Evolutionary conservation across 2,797 vertebrate species (phyloP).

Genomic region (Ptychadena robeensis): DNA sequence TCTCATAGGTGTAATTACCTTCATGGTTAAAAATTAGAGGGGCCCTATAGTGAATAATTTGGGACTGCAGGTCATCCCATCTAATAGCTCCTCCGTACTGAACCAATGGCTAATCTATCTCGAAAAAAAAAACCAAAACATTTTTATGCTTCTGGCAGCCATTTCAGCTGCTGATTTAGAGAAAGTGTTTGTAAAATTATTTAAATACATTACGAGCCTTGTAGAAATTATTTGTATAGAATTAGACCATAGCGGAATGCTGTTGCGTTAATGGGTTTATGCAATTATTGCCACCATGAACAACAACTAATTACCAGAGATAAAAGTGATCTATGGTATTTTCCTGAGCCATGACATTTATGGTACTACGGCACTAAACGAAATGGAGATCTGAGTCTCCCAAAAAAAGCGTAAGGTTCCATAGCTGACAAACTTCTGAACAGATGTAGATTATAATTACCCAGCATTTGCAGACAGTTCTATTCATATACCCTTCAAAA

Average conservation of each 20-base stretch:
- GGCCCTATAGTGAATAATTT: too few relatives aligned
- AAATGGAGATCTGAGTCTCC: background rate
- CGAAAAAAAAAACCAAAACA: background rate
- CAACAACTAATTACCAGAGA: conserved; percentile 5
- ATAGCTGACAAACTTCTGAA: background rate
- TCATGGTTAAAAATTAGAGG: too few relatives aligned
- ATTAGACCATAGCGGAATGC: background rate
- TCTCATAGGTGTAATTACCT: too few relatives aligned
- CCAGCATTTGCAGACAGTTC: background rate
- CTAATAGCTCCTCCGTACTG: background rate
- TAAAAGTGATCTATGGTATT: background rate
- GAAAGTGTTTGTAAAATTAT: background rate
- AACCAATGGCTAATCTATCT: background rate
- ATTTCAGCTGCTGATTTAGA: background rate
- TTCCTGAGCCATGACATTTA: conserved; percentile 1
- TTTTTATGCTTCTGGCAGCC: background rate
- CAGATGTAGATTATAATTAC: background rate
- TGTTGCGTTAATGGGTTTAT: background rate
- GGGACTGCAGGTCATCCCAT: too few relatives aligned
- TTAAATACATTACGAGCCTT: background rate
- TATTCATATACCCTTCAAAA: background rate
- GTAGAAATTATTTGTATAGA: background rate
- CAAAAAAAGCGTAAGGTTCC: background rate
- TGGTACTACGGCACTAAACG: background rate
- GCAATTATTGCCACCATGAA: background rate